Percentiles rank a stretch among this genome's conserved stretches.
phyloP scores from a whole-genome alignment of 2,113 vertebrate species.

The Lota lota region DNA sequence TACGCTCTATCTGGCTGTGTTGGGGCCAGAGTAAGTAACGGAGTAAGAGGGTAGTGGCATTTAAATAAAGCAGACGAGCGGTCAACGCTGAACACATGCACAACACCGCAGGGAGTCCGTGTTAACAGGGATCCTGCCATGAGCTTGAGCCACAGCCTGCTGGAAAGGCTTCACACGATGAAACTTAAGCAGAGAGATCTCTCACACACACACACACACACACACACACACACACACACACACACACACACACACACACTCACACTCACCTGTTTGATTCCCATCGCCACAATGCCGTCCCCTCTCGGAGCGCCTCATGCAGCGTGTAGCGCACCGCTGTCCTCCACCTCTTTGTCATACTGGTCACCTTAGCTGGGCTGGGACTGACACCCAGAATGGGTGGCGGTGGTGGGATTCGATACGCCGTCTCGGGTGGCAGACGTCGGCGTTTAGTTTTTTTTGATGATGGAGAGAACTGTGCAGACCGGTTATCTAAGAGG shows the following conservation, averaged over 20 bases:
- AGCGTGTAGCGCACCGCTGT: constrained; percentile 33
- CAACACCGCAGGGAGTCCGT: constrained; percentile 11
- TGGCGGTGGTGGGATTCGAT: constrained; percentile 33
- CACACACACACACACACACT: too few species aligned
- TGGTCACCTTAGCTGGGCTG: constrained; percentile 47
- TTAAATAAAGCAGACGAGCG: constrained; percentile 30
- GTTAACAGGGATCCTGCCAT: neutral
- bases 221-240: neutral
- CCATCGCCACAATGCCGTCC: constrained; percentile 48
- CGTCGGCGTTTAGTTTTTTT: constrained; percentile 13
- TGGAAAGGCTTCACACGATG: constrained; percentile 13
- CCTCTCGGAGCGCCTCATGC: constrained; percentile 34
- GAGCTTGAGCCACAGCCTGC: neutral
- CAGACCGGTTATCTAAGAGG: constrained; percentile 41
- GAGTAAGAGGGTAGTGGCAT: constrained; percentile 10
- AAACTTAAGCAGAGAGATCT: constrained; percentile 24
- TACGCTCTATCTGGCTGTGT: constrained; percentile 7
- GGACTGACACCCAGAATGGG: constrained; percentile 38
- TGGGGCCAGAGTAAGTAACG: constrained; percentile 2
- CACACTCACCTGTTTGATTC: constrained; percentile 35
- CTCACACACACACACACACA: too few species aligned
- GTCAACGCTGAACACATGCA: constrained; percentile 30
- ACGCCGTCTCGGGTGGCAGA: constrained; percentile 18
- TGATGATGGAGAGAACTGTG: constrained; percentile 47
- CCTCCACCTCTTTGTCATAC: constrained; percentile 31